Base-by-base conservation (phyloP, 37 sponge, comb jelly and placozoan genomes). In the Agelas oroides region DNA sequence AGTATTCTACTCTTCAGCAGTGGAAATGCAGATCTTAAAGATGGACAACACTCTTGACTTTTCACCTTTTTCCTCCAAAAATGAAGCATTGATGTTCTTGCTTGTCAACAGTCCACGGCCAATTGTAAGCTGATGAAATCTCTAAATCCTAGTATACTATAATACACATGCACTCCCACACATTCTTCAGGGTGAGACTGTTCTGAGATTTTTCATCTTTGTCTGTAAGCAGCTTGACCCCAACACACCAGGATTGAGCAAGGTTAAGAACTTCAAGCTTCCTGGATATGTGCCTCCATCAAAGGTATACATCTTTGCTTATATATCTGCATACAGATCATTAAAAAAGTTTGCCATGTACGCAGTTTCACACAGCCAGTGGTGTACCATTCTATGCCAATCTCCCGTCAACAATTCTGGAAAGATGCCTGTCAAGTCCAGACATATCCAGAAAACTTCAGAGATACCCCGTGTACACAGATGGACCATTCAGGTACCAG, bases 221-320 rank as follows among this genome's bases (percentile, higher is more conserved):
- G 35, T 16, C 32, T 32, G 31, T 3, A 70, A 70, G 33, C 28
- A 74, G 75, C 37, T 74, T 38, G 53, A 74, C 17, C 52, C 54
- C 6, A 39, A 19, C 21, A 18, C 24, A 19, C 80, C 80, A 65
- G 67, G 69, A 25, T 32, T 79, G 38, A 38, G n/a, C 37, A 19
- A 34, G 23, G 28, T 79, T 27, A 79, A 79, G 65, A 79, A 65
- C 13, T 39, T 65, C 37, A 41, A 35, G 20, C 69, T 79, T 35
- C 80, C 80, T 52, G 69, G 64, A 38, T 79, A 34, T 40, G 53
- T 66, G 17, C 65, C 79, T n/a, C 80, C 80, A 46, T 36, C 80
- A 53, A 35, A 32, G 67, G 80, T 79, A 33, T 78, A 65, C 27
- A 55, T 33, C 24, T 20, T 17, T 71, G 38, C 40, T 36, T 20